Percentiles rank a stretch among this genome's conserved stretches.
These are phyloP conservation scores for Gadus macrocephalus DNA, from an alignment of 2,113 vertebrate species.

Conservation along the genomic window DNA sequence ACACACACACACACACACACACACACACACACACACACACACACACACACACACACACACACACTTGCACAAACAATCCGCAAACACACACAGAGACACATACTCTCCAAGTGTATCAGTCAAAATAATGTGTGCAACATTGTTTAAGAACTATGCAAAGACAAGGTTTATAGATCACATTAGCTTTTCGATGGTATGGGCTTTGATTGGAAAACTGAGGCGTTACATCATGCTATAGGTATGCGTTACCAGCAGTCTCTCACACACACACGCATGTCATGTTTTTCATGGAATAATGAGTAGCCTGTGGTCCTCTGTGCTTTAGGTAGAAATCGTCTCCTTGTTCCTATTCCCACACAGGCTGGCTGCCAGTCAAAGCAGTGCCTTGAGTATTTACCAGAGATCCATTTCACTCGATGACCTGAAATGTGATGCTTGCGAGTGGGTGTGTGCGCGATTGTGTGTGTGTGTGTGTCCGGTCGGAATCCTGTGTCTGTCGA, in stretches of 20 bases:
- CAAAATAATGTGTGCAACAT: constrained; percentile 6
- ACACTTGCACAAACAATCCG: too few relatives aligned
- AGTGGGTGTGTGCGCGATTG: constrained; percentile 10
- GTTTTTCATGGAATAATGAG: neutral
- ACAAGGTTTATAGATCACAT: constrained; percentile 7
- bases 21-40: too few relatives aligned
- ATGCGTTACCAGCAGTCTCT: neutral
- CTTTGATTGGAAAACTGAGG: constrained; percentile 34
- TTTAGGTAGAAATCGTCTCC: constrained; percentile 17
- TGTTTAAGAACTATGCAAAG: constrained; percentile 13
- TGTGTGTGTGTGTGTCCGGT: constrained; percentile 1
- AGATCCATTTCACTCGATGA: constrained; percentile 46
- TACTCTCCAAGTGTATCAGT: constrained; percentile 4
- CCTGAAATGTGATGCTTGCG: constrained; percentile 30
- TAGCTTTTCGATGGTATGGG: constrained; percentile 32
- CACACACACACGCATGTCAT: neutral
- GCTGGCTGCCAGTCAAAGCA: constrained; percentile 29
- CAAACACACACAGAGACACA: constrained; percentile 12
- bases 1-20: too few relatives aligned
- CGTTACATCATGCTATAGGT: constrained; percentile 11
- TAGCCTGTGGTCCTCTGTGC: neutral
- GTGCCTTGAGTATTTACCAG: constrained; percentile 43
- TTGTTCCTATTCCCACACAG: constrained; percentile 27
- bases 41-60: constrained; percentile 9
- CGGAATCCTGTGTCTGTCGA: constrained; percentile 8